Evolutionary conservation across 2,888 invertebrate species (phyloP), one percentile per base, ranked within the genome.

Genomic region (Rhogogaster chlorosoma): DNA sequence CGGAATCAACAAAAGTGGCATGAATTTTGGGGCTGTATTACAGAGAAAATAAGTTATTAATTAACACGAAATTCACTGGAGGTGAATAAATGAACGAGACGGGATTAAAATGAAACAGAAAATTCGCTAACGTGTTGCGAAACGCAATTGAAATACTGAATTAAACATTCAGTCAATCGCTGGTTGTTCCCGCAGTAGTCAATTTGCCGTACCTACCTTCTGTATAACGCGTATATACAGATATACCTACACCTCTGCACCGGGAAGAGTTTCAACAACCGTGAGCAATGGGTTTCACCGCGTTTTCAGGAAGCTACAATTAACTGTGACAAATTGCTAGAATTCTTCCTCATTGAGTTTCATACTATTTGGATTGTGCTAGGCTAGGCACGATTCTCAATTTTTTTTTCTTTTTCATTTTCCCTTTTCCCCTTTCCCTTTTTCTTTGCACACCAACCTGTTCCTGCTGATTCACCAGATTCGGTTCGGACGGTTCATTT

Each of bases 391-490:
- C 45, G 71, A 75, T 67, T 64, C 64, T 29, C 12, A 78, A 45
- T 67, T 83, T 42, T 49, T 71, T 36, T 45, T 67, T 15, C 2
- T 86, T 84, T 85, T 75, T 29, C 57, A 22, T 75, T 7, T 75
- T 70, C 18, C 5, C 26, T 53, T 36, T 77, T 15, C 36, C 45
- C 18, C 42, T 57, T 36, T 32, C 5, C 32, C 32, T 78, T n/a
- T 78, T 57, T 45, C 45, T 75, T 38, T 71, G 4, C 45, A n/a
- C 49, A 15, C 18, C 49, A 32, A 26, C 49, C 77, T 77, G 77
- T 77, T 80, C 61, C 12, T 22, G 57, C 80, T 80, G 80, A 80
- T 38, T 57, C 80, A 38, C 36, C 57, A 80, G 80, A 80, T 80
- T 80, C 18, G 22, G 78, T 57, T 57, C n/a, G 57, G 53, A 38